These are phyloP conservation scores for Australoheros facetus DNA, from an alignment of 2,797 vertebrate species.

Conservation along the genomic window DNA sequence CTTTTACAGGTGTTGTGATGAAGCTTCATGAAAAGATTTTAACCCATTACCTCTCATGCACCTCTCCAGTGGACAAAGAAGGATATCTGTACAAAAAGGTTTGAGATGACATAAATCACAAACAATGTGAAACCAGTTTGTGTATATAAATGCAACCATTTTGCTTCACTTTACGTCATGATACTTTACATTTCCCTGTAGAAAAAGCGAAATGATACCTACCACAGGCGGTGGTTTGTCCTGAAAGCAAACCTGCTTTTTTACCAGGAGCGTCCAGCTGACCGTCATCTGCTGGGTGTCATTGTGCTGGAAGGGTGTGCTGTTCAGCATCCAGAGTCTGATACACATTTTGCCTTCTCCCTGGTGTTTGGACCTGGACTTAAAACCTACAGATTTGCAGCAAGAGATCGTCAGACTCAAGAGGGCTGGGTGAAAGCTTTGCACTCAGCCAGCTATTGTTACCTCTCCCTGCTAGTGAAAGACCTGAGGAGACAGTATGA, in stretches of 20 bases:
- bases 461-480: conserved; percentile 88
- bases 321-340: conserved; percentile 83
- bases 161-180: neutral
- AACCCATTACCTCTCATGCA: conserved; percentile 88
- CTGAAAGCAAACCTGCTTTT: conserved; percentile 97
- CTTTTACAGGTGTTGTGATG: conserved; percentile 79
- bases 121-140: neutral
- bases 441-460: conserved; percentile 88
- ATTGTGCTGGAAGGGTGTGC: conserved; percentile 93
- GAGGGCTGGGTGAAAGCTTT: conserved; percentile 91
- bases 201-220: conserved; percentile 81
- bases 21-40: conserved; percentile 92
- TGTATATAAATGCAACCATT: neutral
- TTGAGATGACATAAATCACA: neutral
- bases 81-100: conserved; percentile 91
- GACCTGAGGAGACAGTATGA: conserved; percentile 88
- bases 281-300: conserved; percentile 87
- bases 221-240: conserved; percentile 90
- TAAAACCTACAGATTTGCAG: conserved; percentile 84
- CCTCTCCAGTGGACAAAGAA: conserved; percentile 87
- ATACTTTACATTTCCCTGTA: conserved; percentile 29
- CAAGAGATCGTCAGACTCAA: conserved; percentile 79
- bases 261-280: conserved; percentile 90
- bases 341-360: conserved; percentile 85
- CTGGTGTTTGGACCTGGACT: conserved; percentile 88